Evolutionary conservation across 2,797 vertebrate species (phyloP).

Genomic region (Centroberyx gerrardi): DNA sequence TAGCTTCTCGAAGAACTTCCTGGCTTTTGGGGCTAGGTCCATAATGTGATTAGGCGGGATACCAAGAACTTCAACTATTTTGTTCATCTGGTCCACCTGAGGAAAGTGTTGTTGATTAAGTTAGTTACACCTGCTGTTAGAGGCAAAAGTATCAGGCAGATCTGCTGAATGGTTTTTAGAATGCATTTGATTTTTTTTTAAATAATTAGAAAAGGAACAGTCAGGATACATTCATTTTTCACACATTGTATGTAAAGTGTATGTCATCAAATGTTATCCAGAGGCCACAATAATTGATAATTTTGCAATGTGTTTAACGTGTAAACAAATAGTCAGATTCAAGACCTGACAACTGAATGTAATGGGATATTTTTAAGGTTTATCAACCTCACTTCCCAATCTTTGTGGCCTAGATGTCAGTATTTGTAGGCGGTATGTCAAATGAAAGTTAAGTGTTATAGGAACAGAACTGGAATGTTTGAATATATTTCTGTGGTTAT

Average conservation of each 20-base stretch:
- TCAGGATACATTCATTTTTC: not conserved
- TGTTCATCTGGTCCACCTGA: conserved; percentile 99
- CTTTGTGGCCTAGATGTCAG: not conserved
- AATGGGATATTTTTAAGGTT: not conserved
- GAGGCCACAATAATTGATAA: not conserved
- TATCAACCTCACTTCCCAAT: not conserved
- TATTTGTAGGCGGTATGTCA: not conserved
- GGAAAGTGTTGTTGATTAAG: conserved; percentile 21
- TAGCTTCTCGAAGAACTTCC: conserved; percentile 99
- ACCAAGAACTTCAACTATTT: conserved; percentile 99
- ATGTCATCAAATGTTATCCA: not conserved
- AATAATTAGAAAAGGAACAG: not conserved
- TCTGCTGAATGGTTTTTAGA: not conserved
- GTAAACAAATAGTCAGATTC: not conserved
- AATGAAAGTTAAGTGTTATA: too few species aligned
- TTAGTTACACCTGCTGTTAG: conserved; percentile 21
- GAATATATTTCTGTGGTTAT: too few species aligned
- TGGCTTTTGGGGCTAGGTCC: conserved; percentile 99
- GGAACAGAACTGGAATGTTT: too few species aligned
- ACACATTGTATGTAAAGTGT: not conserved
- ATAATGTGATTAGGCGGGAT: conserved; percentile 98
- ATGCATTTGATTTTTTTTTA: not conserved
- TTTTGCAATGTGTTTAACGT: not conserved
- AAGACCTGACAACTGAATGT: not conserved
- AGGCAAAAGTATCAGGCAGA: not conserved